Percentiles rank a stretch among this genome's conserved stretches.
Evolutionary conservation across 2,888 invertebrate species (phyloP).

Genomic region (Phragmatobia fuliginosa): DNA sequence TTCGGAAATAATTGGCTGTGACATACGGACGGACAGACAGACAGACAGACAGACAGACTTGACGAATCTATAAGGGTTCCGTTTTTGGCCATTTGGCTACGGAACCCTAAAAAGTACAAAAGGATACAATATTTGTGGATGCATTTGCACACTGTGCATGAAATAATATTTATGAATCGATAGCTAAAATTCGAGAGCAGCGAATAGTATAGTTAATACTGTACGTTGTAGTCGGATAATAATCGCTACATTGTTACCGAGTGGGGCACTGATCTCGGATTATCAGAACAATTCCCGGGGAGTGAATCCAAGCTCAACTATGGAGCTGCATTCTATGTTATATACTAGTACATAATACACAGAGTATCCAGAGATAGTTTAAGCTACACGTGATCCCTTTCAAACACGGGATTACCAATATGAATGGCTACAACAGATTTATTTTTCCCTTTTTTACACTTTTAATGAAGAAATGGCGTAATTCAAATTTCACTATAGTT

Average conservation of each 20-base stretch:
- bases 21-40: too few species aligned
- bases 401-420: conserved; percentile 13
- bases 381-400: conserved; percentile 15
- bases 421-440: not conserved
- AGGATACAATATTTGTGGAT: not conserved
- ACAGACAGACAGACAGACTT: too few species aligned
- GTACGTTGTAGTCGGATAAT: conserved; percentile 45
- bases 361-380: conserved; percentile 1
- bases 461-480: not conserved
- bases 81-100: too few species aligned
- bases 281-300: conserved; percentile 45
- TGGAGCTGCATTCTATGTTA: conserved; percentile 7
- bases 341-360: not conserved
- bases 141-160: not conserved
- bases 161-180: conserved; percentile 13
- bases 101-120: not conserved
- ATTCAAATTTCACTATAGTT: not conserved
- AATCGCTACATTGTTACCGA: conserved; percentile 48
- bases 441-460: not conserved
- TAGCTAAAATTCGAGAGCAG: conserved; percentile 34
- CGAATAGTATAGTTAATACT: conserved; percentile 36
- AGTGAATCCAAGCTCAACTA: conserved; percentile 28
- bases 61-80: too few species aligned
- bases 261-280: conserved; percentile 50
- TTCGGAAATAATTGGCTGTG: too few species aligned